Evolutionary conservation across 2,113 vertebrate genomes (phyloP), one percentile per base, ranked within the genome.

Genomic region (Labeo catla): DNA sequence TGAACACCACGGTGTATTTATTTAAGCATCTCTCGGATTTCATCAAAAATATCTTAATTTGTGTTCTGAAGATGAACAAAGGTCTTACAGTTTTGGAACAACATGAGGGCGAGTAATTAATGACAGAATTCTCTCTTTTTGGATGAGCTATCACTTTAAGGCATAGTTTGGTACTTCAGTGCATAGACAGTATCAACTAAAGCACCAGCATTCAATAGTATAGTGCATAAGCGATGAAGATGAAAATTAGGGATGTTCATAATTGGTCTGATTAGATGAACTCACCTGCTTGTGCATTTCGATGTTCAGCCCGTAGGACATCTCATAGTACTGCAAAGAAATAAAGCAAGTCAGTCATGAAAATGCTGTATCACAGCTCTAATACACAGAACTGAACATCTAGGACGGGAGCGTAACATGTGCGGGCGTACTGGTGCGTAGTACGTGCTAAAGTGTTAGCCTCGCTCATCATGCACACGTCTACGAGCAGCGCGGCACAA

Each of bases 281-380:
- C 86, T 85, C 52, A 89, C 88, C 84, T 97, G 96, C 90, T 97
- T 97, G 93, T 97, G 96, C 96, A 97, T 97, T 93, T 97, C 96
- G 21, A 97, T 97, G 83, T 97, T 97, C 89, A 97, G 91, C 84
- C 96, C 96, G 0, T 97, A 97, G 12, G 96, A 97, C 96, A 97
- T 97, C 95, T 97, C 96, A 0, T 97, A 97, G 89, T 97, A 97
- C 96, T 89, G 76, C 10, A 78, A 68, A 89, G 16, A 87, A 78
- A 52, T 34, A 36, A 52, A 28, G 47, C 61, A 45, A 85, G 45
- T n/a, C 39, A 66, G 45, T 81, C 12, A 66, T 59, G 21, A 57
- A 74, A 57, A 57, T 8, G 49, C 12, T 63, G 61, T 54, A 65
- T 36, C 36, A 52, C 19, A 45, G 39, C 70, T n/a, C 19, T 61